Conservation (phyloP, 2,797 vertebrate species). For the Eurystomus glaucurus region DNA sequence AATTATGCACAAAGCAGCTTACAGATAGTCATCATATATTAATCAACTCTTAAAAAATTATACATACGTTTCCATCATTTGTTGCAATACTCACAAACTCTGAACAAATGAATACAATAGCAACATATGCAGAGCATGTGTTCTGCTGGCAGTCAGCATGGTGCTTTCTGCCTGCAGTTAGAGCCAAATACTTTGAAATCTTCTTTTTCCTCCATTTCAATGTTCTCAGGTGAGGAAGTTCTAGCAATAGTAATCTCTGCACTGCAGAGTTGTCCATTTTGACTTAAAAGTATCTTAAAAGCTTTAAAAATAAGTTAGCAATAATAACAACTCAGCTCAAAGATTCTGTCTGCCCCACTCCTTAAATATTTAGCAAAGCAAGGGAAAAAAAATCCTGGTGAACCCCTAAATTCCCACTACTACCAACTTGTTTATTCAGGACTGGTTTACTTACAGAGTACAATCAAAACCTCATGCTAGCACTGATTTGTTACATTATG, state of each 20-base stretch:
- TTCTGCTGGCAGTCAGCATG: neutral
- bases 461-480: neutral
- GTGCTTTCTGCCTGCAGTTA: neutral
- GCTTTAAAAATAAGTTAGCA: constrained; percentile 9
- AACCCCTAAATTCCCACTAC: neutral
- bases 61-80: neutral
- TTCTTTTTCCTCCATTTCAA: neutral
- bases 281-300: neutral
- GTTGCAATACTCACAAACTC: neutral
- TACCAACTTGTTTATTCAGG: neutral
- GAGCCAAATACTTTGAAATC: neutral
- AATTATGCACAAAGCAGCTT: neutral
- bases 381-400: neutral
- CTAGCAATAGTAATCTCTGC: neutral
- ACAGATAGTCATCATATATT: neutral
- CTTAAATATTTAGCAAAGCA: neutral
- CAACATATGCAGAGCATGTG: fast-evolving
- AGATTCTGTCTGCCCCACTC: fast-evolving
- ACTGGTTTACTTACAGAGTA: neutral
- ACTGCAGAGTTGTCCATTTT: neutral
- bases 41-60: constrained; percentile 18
- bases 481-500: neutral
- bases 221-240: neutral
- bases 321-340: neutral
- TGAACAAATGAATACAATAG: neutral